Evolutionary conservation across 2,888 invertebrate genomes (phyloP).

Genomic region (Bugula neritina): DNA sequence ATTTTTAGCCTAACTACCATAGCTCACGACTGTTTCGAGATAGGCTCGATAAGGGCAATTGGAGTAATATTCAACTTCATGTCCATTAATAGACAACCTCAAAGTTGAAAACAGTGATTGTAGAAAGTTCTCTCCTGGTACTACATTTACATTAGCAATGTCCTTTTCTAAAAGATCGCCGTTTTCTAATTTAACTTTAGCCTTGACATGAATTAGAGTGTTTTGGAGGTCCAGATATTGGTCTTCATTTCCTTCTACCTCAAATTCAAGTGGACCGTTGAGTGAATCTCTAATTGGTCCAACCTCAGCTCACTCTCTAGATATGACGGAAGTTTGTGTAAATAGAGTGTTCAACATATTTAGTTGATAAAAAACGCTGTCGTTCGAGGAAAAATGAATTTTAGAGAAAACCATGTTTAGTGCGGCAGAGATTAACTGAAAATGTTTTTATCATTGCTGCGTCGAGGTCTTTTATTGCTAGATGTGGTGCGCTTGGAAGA

Average conservation of each 20-base stretch:
- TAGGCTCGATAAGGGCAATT: not conserved
- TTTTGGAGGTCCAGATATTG: not conserved
- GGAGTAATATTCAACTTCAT: not conserved
- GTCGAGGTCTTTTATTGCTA: not conserved
- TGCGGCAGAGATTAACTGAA: not conserved
- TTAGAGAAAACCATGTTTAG: not conserved
- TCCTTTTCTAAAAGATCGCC: not conserved
- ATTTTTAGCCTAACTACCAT: not conserved
- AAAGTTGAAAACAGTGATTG: not conserved
- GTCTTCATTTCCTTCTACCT: not conserved
- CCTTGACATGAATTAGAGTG: not conserved
- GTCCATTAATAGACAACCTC: not conserved
- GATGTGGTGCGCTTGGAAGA: not conserved
- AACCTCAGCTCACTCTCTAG: not conserved
- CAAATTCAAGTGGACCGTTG: not conserved
- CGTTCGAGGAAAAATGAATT: not conserved
- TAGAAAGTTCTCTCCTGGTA: not conserved
- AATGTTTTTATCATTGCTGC: not conserved
- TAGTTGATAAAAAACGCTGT: not conserved
- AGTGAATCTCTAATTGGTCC: not conserved
- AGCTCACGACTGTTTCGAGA: not conserved
- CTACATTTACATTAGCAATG: not conserved
- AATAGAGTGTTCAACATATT: not conserved
- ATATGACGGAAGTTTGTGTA: not conserved
- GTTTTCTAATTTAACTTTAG: not conserved